Base-by-base conservation (phyloP, 2,113 vertebrate species). In the Hippolais icterina region DNA sequence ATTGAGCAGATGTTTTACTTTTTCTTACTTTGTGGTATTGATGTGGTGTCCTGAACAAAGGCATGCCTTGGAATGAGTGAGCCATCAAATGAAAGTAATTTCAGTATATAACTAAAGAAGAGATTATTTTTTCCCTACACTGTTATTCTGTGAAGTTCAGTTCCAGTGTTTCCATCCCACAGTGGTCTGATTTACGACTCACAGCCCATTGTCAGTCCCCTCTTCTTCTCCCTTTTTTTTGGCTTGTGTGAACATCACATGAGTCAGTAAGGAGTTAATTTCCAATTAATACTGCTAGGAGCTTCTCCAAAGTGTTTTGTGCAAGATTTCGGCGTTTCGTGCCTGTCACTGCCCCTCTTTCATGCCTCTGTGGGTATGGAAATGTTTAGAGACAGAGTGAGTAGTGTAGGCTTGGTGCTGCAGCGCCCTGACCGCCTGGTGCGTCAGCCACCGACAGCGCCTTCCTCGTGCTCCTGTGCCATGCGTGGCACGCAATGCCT, bases 291-390 rank as follows among this genome's bases (percentile, higher is more conserved):
- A 88, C 52, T 74, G 93, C 65, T 91, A 96, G 97, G 78, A 98
- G 90, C 83, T 97, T 92, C 91, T 97, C 95, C 28, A 68, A 72
- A 83, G 96, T 96, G 97, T 90, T 90, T 52, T 10, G 9, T 98
- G 98, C 97, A 97, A 98, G 98, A 97, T 98, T 98, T 98, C 98
- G 41, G 5, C 98, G 96, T 97, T 98, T 98, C 23, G 3, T 98
- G 96, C 98, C 97, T 98, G 98, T 98, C 97, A 96, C 87, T 98
- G 95, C 94, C 96, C 92, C 95, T 97, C 97, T 98, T 98, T 99
- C 97, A 98, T 96, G 98, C 98, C 98, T 98, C 97, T 97, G 49
- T 98, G 98, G 97, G 81, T 97, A 98, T 96, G 97, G 96, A 97
- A 98, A 97, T 98, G 89, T 97, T 97, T 96, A 81, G 94, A 97